Evolutionary conservation across 2,113 vertebrate genomes (phyloP).

Genomic region (Saguinus midas): DNA sequence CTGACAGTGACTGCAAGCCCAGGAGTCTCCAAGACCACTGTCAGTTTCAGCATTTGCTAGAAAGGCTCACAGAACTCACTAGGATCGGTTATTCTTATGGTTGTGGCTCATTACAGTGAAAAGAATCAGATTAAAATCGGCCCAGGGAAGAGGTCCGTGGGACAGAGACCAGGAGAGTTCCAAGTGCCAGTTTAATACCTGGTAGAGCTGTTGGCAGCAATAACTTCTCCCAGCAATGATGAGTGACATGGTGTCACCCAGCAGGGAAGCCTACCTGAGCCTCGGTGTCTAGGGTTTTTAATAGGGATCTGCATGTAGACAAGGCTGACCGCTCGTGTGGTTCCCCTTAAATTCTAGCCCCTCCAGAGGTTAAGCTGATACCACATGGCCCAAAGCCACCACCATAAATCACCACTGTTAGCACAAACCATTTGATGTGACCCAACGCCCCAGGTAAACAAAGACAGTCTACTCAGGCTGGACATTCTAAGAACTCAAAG

Average conservation of each 20-base stretch:
- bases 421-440: not conserved
- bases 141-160: not conserved
- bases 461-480: not conserved
- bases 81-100: too few species aligned
- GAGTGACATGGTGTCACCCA: not conserved
- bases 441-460: not conserved
- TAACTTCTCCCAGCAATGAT: not conserved
- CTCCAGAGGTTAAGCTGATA: not conserved
- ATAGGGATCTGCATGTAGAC: too few species aligned
- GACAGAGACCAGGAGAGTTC: not conserved
- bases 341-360: not conserved
- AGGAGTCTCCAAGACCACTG: not conserved
- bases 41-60: not conserved
- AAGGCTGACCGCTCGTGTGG: not conserved
- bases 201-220: not conserved
- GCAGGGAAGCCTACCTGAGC: not conserved
- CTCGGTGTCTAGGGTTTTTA: not conserved
- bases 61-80: not conserved
- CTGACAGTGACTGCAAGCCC: not conserved
- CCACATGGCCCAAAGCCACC: not conserved
- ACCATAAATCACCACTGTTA: not conserved
- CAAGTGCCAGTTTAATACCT: too few species aligned
- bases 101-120: not conserved
- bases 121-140: not conserved
- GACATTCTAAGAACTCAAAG: slow-evolving; percentile 18